phyloP scores from a whole-genome alignment of 2,113 vertebrate genomes.

The Prochilodus magdalenae region DNA sequence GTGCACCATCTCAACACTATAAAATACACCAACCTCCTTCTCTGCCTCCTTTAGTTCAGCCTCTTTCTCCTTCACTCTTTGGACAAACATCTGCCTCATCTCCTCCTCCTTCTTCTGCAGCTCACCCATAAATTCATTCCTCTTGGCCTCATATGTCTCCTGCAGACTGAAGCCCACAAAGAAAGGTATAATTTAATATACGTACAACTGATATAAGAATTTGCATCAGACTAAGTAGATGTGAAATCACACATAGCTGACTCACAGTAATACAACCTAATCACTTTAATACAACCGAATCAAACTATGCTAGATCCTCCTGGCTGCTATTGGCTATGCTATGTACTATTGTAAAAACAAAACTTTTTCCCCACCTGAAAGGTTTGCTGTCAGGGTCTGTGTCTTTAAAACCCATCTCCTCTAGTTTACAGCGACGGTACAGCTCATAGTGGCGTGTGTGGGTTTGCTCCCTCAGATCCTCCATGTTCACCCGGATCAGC shows the following conservation, averaged over 20 bases:
- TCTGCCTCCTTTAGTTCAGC: slow-evolving; percentile 97
- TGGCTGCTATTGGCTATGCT: no score
- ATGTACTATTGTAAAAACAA: neutral
- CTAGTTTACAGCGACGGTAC: slow-evolving; percentile 96
- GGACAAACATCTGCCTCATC: slow-evolving; percentile 99
- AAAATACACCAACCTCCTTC: slow-evolving; percentile 87
- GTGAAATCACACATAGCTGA: no score
- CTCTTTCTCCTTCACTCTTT: slow-evolving; percentile 98
- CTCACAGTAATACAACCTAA: no score
- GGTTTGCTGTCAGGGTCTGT: slow-evolving; percentile 97
- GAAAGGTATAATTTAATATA: neutral
- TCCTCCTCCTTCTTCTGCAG: slow-evolving; percentile 98
- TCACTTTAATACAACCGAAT: no score
- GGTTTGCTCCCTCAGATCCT: slow-evolving; percentile 97
- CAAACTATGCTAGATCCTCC: neutral
- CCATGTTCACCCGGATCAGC: slow-evolving; percentile 98
- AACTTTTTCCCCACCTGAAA: slow-evolving; percentile 83
- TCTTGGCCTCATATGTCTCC: slow-evolving; percentile 97
- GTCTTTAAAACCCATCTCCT: slow-evolving; percentile 99
- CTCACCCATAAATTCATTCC: slow-evolving; percentile 97
- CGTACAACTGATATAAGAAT: neutral
- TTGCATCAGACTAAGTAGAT: neutral
- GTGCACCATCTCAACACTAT: neutral
- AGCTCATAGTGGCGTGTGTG: slow-evolving; percentile 97
- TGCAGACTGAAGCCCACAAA: slow-evolving; percentile 82